Evolutionary conservation across 2,797 vertebrate genomes (phyloP).

Genomic region (Coluber constrictor): DNA sequence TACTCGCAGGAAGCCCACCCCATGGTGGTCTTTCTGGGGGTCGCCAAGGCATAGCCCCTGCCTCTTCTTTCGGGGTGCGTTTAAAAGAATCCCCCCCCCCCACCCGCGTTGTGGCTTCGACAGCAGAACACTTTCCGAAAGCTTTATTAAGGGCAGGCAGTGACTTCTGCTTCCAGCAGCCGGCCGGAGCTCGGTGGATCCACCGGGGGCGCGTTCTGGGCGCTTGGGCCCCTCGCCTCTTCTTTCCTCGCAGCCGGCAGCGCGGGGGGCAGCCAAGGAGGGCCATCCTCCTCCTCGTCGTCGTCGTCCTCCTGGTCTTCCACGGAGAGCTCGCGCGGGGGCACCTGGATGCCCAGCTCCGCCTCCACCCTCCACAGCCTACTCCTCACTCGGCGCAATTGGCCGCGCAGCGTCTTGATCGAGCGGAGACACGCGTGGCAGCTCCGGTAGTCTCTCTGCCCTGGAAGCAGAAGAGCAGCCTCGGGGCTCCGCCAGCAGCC

Average conservation of each 20-base stretch:
- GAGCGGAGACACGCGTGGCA: not conserved
- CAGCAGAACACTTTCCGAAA: not conserved
- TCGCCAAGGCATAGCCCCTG: not conserved
- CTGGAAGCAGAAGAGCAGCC: not conserved
- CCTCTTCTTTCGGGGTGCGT: not conserved
- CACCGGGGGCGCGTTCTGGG: not conserved
- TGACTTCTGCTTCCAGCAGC: not conserved
- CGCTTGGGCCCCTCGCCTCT: not conserved
- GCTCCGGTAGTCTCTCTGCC: not conserved
- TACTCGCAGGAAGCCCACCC: not conserved
- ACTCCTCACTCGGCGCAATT: not conserved
- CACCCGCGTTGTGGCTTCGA: too few relatives aligned
- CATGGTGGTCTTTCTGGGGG: not conserved
- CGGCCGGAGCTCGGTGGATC: not conserved
- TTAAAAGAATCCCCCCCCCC: not conserved
- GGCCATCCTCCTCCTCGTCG: not conserved
- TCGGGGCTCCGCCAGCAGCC: not conserved
- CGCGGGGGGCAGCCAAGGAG: not conserved
- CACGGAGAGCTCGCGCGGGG: not conserved
- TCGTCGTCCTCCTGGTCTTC: not conserved
- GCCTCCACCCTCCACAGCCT: constrained; percentile 1
- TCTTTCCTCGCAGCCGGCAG: not conserved
- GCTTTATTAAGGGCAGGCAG: not conserved
- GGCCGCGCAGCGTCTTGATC: not conserved
- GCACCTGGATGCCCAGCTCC: not conserved